phyloP scores from a whole-genome alignment of 2,888 invertebrate species.

The Aphodius sticticus region DNA sequence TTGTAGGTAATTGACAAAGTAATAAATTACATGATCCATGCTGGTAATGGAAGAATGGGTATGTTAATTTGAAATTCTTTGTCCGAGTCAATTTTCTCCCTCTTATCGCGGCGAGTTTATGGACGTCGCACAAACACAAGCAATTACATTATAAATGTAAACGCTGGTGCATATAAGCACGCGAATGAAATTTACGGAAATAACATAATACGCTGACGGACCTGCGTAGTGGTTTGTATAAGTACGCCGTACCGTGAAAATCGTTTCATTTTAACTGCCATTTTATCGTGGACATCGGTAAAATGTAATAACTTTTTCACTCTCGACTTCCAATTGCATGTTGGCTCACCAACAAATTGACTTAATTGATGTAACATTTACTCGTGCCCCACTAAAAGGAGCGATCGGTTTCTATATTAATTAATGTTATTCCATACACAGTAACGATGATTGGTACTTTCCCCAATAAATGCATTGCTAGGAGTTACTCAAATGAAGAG shows the following conservation, averaged over 20 bases:
- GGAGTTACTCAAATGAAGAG: neutral
- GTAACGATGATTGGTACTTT: neutral
- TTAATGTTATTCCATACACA: neutral
- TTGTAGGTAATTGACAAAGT: neutral
- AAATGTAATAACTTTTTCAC: neutral
- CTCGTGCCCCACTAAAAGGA: neutral
- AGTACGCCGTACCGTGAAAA: neutral
- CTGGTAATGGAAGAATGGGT: neutral
- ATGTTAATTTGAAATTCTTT: neutral
- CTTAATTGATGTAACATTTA: neutral
- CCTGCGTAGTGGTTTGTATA: neutral
- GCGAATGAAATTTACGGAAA: neutral
- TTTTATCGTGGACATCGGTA: neutral
- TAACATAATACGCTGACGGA: neutral
- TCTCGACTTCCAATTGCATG: neutral
- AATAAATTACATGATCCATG: neutral
- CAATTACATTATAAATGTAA: neutral
- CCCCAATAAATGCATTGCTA: neutral
- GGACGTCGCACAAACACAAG: neutral
- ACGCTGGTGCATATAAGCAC: neutral
- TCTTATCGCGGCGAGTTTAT: neutral
- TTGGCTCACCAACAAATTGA: neutral
- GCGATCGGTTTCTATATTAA: neutral
- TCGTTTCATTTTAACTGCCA: neutral
- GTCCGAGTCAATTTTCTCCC: neutral